Base-by-base conservation (phyloP, 2,888 invertebrate species). In the Xanthorhoe designata region DNA sequence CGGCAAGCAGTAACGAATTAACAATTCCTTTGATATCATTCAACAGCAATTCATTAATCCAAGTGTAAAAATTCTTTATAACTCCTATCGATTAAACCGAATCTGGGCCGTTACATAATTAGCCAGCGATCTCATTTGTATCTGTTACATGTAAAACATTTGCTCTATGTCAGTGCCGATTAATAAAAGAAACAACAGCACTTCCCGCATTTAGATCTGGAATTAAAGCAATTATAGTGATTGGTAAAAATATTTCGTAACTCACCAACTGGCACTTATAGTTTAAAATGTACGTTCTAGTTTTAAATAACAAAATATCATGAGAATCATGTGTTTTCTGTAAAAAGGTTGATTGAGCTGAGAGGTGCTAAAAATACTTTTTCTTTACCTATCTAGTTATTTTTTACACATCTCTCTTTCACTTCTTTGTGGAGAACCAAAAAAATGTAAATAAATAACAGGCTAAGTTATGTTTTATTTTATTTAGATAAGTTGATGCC, bases 71-170 rank as follows among this genome's bases (percentile, higher is more conserved):
- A n/a, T 50, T 15, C 55, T 52, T 75, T 80, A 77, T 78, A 78
- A 78, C 79, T 70, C 68, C 74, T 76, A 79, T 76, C 79, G 79
- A 81, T 81, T 81, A 78, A 73, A 75, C 71, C 74, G 69, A 76
- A 82, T 80, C 78, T 82, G 75, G 80, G 79, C 71, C 78, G 77
- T 82, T 83, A 82, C 83, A 81, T 83, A 83, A 83, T 83, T 83
- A 83, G 81, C 80, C 75, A 70, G 75, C 83, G 75, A 78, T 77
- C 75, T 77, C 75, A 83, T 82, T 83, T 80, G 80, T 82, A 80
- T 80, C 83, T 82, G 83, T 75, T 80, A 78, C 78, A 75, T 77
- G 79, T 80, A 81, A 81, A 83, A 82, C 83, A 80, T 83, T 83
- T 78, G 83, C 80, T 80, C 75, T 75, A 73, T 82, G 83, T 82